Conservation (phyloP, 2,888 invertebrate genomes). For the Laspeyria flexula region DNA sequence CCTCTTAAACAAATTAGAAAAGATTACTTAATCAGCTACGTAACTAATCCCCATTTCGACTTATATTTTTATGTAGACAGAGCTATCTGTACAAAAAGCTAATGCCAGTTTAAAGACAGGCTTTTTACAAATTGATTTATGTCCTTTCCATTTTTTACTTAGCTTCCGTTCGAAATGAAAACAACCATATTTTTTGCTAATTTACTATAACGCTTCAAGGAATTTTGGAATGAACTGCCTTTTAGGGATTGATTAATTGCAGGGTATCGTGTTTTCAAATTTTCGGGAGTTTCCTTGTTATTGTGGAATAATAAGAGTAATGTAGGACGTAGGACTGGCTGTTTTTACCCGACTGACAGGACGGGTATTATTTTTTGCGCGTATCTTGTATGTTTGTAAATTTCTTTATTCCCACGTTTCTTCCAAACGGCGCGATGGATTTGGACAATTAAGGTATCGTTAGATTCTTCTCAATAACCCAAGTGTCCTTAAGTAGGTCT, state of each 20-base stretch:
- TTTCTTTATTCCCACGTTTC: no score
- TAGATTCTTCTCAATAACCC: no score
- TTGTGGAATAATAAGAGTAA: background rate
- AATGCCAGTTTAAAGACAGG: constrained; percentile 32
- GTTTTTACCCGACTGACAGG: no score
- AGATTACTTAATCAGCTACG: constrained; percentile 20
- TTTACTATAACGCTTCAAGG: constrained; percentile 2
- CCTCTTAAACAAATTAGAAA: constrained; percentile 26
- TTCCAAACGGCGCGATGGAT: no score
- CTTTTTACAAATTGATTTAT: constrained; percentile 48
- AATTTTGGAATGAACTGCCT: constrained; percentile 13
- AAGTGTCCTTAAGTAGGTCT: no score
- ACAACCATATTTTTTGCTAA: constrained; percentile 24
- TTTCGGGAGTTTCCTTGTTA: background rate
- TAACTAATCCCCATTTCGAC: constrained; percentile 23
- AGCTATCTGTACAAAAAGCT: constrained; percentile 20
- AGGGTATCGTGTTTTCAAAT: background rate
- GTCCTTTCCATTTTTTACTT: constrained; percentile 27
- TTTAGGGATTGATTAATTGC: constrained; percentile 18
- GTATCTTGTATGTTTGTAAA: no score
- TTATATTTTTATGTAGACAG: constrained; percentile 9
- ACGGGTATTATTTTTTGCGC: no score
- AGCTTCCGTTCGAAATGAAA: constrained; percentile 25
- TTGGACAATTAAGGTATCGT: no score
- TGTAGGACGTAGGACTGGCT: background rate